Evolutionary conservation across 2,113 vertebrate genomes (phyloP), one percentile per base, ranked within the genome.

Genomic region (Hypocryptadius cinnamomeus): DNA sequence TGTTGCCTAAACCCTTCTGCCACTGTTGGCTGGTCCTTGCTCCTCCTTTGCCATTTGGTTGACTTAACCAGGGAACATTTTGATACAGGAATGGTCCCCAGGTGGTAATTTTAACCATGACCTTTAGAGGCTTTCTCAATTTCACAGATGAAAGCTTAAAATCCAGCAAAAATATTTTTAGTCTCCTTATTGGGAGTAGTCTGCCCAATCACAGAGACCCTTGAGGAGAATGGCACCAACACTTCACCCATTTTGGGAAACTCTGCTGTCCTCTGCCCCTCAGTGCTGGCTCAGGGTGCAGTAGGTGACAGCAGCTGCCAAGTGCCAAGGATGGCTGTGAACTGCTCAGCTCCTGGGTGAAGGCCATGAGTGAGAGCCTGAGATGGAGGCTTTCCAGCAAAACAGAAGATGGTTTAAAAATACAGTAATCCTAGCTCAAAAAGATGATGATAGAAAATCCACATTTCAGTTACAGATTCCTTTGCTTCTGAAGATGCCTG

Each of bases 131-230:
- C 27, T 80, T 84, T 60, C 25, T 57, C 19, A 54, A 6, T 47
- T 76, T 33, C 35, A 15, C 18, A 40, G 39, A 14, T 63, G 33
- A 73, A 37, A 47, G 30, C 2, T 70, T 73, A 24, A 90, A 33
- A 33, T 63, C 20, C 50, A 70, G 30, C 2, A 74, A 59, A 79
- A 84, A 27, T 80, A 59, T 42, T 89, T 39, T 63, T 73, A 15
- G 5, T 63, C 30, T 25, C 2, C 0, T 70, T 69, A 10, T 30
- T 65, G 11, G 6, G 18, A 44, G 23, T 5, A 37, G 15, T 30
- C 50, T 64, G 10, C 4, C 31, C 23, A 27, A 0, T 23, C 14
- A n/a, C 2, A 0, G 8, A 45, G 24, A n/a, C n/a, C 30, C 20
- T 65, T 53, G 33, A 73, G 76, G 39, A 65, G 63, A 66, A 39